Evolutionary conservation across 2,888 invertebrate genomes (phyloP), one percentile per base, ranked within the genome.

Genomic region (Chymomyza procnemis): DNA sequence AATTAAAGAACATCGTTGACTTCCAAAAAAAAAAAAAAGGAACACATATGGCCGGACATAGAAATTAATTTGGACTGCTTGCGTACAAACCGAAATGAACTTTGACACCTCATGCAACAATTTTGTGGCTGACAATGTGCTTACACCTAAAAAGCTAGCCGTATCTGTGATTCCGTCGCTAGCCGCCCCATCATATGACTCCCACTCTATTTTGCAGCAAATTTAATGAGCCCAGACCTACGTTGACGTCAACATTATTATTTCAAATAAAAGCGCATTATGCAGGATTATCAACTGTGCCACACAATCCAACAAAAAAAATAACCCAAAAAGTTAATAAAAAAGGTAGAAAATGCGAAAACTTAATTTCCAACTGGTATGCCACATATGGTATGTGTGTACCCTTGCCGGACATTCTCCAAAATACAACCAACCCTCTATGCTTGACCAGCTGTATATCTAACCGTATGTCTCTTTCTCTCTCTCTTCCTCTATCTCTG

Each of bases 51-150:
- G 72, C 71, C 79, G 84, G 84, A 80, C 87, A 80, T 76, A 71
- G 77, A 76, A 87, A 85, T 88, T 85, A 85, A 87, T 87, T 88
- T 75, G 67, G 67, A 64, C 73, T 30, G 64, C 19, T 19, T 26
- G 4, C 50, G n/a, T 59, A 48, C 58, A 64, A 18, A 63, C 34
- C 58, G 73, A 72, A 76, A 81, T 80, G 85, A 87, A 89, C 88
- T 89, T 89, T 88, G 89, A 88, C 89, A 89, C 89, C 89, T 89
- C 89, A 85, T 82, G 88, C 89, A 89, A 84, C 88, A 87, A 89
- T 88, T 89, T 88, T 89, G 89, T 77, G 89, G 89, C 88, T 86
- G 88, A 88, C 89, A 89, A 88, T 88, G 85, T 79, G 87, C 61
- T 74, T 70, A 72, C 76, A 71, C 77, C 72, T 67, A 58, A 16